These are phyloP conservation scores for Danio choprae DNA, from an alignment of 2,797 vertebrate genomes.

Conservation along the genomic window DNA sequence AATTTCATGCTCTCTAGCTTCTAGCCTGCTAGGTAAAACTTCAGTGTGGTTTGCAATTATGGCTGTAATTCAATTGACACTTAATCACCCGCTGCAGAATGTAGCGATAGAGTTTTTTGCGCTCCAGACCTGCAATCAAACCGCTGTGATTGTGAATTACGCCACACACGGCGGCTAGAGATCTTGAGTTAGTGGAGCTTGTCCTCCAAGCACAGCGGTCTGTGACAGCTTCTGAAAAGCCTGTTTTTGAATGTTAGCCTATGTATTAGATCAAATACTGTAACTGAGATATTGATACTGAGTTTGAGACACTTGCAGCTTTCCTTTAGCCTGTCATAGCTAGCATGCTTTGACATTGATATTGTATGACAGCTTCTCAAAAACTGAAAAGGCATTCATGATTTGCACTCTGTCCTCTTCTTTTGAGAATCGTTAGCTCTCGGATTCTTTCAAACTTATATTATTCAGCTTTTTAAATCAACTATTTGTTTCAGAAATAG, in stretches of 20 bases:
- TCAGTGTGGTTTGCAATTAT: constrained; percentile 29
- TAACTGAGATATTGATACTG: constrained; percentile 13
- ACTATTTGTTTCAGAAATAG: not conserved
- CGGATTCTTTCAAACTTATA: not conserved
- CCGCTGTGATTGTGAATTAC: constrained; percentile 26
- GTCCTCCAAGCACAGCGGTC: not conserved
- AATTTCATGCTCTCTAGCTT: constrained; percentile 33
- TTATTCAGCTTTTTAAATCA: constrained; percentile 1
- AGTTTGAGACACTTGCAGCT: constrained; percentile 15
- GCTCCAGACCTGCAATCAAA: constrained; percentile 35
- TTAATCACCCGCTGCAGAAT: constrained; percentile 40
- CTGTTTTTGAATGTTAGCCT: constrained; percentile 21
- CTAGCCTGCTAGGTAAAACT: constrained; percentile 27
- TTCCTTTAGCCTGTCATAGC: not conserved
- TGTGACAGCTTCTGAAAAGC: not conserved
- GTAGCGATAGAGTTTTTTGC: constrained; percentile 23
- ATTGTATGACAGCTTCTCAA: not conserved
- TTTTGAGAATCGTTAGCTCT: not conserved
- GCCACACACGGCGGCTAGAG: constrained; percentile 15
- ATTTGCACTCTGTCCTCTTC: not conserved
- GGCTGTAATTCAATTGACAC: constrained; percentile 40
- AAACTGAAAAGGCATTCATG: constrained; percentile 21
- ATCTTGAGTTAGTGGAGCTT: constrained; percentile 16
- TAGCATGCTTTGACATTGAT: constrained; percentile 26
- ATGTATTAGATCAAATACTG: constrained; percentile 24